These are phyloP conservation scores for Ochotona princeps DNA, from an alignment of 2,113 vertebrate species.

Conservation along the genomic window DNA sequence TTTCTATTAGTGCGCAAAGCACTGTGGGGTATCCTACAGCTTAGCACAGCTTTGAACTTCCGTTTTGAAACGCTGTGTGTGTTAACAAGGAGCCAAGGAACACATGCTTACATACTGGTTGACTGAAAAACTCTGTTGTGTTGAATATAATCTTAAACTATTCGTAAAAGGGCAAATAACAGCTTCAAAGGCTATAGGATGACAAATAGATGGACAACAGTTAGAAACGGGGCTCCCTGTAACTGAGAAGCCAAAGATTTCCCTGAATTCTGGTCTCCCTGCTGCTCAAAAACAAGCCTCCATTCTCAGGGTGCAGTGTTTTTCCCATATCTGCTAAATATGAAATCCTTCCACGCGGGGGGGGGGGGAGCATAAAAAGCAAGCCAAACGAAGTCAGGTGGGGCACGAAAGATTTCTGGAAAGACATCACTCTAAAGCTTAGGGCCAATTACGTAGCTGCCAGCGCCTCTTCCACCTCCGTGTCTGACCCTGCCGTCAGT, in stretches of 20 bases:
- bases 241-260: not conserved
- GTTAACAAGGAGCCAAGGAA: not conserved
- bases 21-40: not conserved
- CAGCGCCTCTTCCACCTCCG: not conserved
- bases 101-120: not conserved
- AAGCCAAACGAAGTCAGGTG: not conserved
- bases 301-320: not conserved
- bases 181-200: not conserved
- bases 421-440: not conserved
- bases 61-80: not conserved
- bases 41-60: slow-evolving; percentile 4
- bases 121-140: not conserved
- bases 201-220: not conserved
- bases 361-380: not conserved
- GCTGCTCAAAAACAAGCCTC: not conserved
- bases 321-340: not conserved
- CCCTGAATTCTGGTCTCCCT: not conserved
- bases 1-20: not conserved
- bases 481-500: fast-evolving
- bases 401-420: not conserved
- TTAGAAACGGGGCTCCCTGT: not conserved
- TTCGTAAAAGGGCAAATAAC: not conserved
- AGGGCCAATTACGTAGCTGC: not conserved
- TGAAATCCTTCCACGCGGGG: not conserved
- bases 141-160: not conserved